These are phyloP conservation scores for Pheucticus melanocephalus DNA, from an alignment of 2,113 vertebrate species.

Conservation along the genomic window DNA sequence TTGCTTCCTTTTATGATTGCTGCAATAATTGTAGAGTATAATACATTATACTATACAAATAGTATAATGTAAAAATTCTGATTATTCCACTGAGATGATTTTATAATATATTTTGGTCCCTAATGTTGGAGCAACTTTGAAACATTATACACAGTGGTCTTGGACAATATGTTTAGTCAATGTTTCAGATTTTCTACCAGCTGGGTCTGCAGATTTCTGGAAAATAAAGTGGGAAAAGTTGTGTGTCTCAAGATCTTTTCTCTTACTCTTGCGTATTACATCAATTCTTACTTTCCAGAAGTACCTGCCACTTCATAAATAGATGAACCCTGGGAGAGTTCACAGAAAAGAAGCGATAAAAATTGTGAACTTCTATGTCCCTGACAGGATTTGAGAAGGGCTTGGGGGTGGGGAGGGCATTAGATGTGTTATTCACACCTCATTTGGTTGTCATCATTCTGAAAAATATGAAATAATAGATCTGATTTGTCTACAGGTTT, in stretches of 20 bases:
- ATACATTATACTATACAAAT: too few species aligned
- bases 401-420: not conserved
- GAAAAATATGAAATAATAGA: not conserved
- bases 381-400: conserved; percentile 13
- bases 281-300: conserved; percentile 17
- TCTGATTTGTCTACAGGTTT: not conserved
- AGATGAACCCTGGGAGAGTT: conserved; percentile 15
- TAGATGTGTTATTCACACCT: not conserved
- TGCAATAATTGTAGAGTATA: not conserved
- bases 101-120: not conserved
- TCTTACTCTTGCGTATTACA: conserved; percentile 19
- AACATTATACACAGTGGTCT: not conserved
- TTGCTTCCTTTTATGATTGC: not conserved
- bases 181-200: not conserved
- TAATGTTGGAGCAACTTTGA: not conserved
- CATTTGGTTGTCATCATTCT: not conserved
- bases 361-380: not conserved
- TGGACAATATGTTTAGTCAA: not conserved
- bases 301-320: conserved; percentile 34
- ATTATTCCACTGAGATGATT: not conserved
- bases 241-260: not conserved
- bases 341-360: conserved; percentile 16
- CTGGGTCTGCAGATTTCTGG: not conserved
- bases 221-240: not conserved
- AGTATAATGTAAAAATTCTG: not conserved